Conservation (phyloP, 2,797 vertebrate genomes). For the Remorina albescens region DNA sequence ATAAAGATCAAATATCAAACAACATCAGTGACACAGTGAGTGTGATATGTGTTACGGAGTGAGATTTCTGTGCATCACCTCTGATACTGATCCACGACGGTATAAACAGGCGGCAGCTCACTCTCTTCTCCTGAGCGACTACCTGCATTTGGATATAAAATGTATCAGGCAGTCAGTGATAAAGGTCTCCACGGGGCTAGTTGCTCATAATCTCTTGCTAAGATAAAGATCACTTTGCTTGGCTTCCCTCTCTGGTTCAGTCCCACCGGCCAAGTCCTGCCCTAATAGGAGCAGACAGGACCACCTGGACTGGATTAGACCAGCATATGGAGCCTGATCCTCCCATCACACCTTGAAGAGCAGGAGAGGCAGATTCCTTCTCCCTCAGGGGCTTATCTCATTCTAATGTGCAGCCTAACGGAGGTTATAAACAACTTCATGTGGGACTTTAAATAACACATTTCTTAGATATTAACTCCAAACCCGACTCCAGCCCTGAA, state of each 20-base stretch:
- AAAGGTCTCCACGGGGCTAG: neutral
- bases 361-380: conserved; percentile 22
- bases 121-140: conserved; percentile 15
- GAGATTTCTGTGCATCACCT: too few species aligned
- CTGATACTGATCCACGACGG: conserved; percentile 7
- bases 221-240: conserved; percentile 12
- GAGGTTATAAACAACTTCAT: neutral
- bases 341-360: conserved; percentile 31
- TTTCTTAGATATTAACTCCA: neutral
- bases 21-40: too few species aligned
- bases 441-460: too few species aligned
- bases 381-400: neutral
- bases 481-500: neutral
- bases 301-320: conserved; percentile 82
- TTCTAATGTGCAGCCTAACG: neutral
- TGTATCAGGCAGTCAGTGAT: neutral
- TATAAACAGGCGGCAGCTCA: neutral
- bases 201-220: conserved; percentile 5
- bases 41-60: neutral
- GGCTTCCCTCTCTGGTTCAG: conserved; percentile 13
- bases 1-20: neutral
- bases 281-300: conserved; percentile 80
- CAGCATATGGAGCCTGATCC: conserved; percentile 74
- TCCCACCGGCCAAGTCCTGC: conserved; percentile 9
- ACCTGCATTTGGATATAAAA: neutral